Evolutionary conservation across 2,113 vertebrate genomes (phyloP), one percentile per base, ranked within the genome.

Genomic region (Tichodroma muraria): DNA sequence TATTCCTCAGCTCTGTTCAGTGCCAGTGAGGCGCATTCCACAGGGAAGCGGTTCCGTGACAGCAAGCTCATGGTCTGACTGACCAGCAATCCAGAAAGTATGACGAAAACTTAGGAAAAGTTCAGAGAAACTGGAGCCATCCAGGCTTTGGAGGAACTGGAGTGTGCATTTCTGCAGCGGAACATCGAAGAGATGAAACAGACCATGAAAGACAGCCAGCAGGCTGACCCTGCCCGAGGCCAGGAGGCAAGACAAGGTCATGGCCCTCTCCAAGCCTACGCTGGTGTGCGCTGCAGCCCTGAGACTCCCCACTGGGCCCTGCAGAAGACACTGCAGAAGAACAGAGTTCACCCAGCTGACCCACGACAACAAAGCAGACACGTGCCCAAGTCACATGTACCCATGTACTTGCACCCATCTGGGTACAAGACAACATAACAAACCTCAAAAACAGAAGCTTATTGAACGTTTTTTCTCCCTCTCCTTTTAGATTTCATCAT

Each of bases 1-100:
- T n/a, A 47, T 20, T 42, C n/a, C 80, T 93, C 60, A 44, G 66
- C 59, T 80, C 72, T 42, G 33, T 19, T 56, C 59, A 64, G 30
- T 0, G 4, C 53, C n/a, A 12, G 9, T 3, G 8, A 50, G 53
- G 57, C 0, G 0, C 19, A 49, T 69, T 86, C 50, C 72, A 52
- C n/a, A 23, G 59, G 22, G n/a, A 69, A 17, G 13, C 6, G 27
- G 30, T 37, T 90, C 63, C 38, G 31, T 2, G 33, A 71, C 15
- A 82, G n/a, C 31, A 53, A 73, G 52, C 28, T 78, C 69, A 57
- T 4, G 18, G 77, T 66, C 80, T 84, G 69, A 80, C 63, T 20
- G 25, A 91, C 59, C 40, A 65, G 68, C 28, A 72, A 38, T 19
- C 27, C 54, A 64, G 40, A n/a, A 84, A 84, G n/a, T 25, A 73